Conservation (phyloP, 1,140 invertebrate genomes). For the Tetranychus urticae region DNA sequence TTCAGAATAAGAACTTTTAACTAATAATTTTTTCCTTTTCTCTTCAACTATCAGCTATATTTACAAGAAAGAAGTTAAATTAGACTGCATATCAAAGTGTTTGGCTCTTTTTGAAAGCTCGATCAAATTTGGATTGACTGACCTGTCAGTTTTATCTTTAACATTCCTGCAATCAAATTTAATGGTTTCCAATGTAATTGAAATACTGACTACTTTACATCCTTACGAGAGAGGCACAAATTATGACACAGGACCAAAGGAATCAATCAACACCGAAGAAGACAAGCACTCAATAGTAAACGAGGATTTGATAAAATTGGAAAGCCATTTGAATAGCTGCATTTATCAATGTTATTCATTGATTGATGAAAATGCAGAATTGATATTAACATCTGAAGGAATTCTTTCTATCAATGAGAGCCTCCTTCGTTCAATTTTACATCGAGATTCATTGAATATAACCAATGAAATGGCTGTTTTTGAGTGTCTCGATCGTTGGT, state of each 20-base stretch:
- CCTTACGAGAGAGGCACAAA: too few species aligned
- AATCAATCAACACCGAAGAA: too few species aligned
- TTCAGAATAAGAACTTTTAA: not conserved
- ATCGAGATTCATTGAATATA: conserved; percentile 23
- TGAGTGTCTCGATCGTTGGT: conserved; percentile 28
- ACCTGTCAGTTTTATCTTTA: conserved; percentile 32
- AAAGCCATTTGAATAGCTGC: not conserved
- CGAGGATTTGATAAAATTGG: conserved; percentile 8
- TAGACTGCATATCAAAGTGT: conserved; percentile 35
- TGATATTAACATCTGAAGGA: not conserved
- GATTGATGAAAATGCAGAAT: conserved; percentile 33
- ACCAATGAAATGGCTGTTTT: conserved; percentile 13
- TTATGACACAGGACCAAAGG: too few species aligned
- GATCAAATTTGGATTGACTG: conserved; percentile 37
- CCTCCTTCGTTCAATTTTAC: conserved; percentile 32
- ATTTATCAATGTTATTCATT: conserved; percentile 30
- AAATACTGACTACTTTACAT: conserved; percentile 21
- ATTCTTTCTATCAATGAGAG: conserved; percentile 16
- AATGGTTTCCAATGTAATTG: conserved; percentile 23
- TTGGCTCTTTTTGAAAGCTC: conserved; percentile 36
- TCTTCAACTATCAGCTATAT: conserved; percentile 8
- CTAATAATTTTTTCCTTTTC: conserved; percentile 6
- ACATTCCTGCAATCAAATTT: conserved; percentile 29
- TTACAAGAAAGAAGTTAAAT: conserved; percentile 26
- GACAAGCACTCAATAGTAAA: too few species aligned